Evolutionary conservation across 2,113 vertebrate species (phyloP).

Genomic region (Lathamus discolor): DNA sequence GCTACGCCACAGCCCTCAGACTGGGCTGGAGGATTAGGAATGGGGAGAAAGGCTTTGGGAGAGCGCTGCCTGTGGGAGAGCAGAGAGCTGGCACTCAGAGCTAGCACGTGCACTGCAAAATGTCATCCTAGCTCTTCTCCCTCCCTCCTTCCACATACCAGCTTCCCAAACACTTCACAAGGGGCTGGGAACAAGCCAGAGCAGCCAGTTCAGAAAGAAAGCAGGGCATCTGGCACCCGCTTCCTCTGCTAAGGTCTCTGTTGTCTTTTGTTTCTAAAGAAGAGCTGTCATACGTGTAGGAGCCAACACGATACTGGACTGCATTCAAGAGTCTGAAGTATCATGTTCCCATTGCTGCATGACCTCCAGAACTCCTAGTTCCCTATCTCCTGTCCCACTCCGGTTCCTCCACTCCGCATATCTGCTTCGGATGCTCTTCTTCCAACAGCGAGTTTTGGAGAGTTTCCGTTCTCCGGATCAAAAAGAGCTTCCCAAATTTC

Average conservation of each 20-base stretch:
- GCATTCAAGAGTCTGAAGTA: neutral
- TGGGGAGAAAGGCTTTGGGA: neutral
- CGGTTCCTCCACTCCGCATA: neutral
- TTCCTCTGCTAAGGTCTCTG: neutral
- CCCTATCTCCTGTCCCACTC: neutral
- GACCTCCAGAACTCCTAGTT: neutral
- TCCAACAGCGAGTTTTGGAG: neutral
- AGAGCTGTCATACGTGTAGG: neutral
- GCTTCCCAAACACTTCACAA: neutral
- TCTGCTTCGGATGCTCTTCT: neutral
- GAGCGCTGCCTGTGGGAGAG: slow-evolving; percentile 39
- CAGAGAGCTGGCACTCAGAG: neutral
- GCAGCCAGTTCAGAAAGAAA: neutral
- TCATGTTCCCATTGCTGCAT: fast-evolving
- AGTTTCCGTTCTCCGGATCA: neutral
- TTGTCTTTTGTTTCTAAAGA: neutral
- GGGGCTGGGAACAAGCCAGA: neutral
- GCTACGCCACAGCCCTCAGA: slow-evolving; percentile 25
- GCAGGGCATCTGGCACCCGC: neutral
- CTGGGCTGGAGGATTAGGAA: neutral
- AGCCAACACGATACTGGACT: neutral
- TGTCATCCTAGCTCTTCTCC: neutral
- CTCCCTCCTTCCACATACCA: neutral
- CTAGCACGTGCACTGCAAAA: slow-evolving; percentile 26
- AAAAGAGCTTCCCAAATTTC: neutral